Base-by-base conservation (phyloP, 2,888 invertebrate genomes). In the Eilema sororculum region DNA sequence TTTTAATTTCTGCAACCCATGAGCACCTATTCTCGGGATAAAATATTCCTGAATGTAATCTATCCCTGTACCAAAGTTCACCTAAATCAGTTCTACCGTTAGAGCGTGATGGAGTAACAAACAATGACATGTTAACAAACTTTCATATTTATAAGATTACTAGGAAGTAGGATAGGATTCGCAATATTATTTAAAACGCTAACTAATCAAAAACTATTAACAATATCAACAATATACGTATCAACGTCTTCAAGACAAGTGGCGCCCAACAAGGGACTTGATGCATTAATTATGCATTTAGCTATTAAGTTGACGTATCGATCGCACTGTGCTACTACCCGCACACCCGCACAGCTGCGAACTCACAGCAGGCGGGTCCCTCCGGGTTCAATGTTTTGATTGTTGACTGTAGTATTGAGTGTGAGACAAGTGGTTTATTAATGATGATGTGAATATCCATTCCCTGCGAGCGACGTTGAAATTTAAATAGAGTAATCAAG, bases 231-330 rank as follows among this genome's bases (percentile, higher is more conserved):
- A 60, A 22, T 22, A 62, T 22, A 4, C n/a, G 30, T 33, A 60
- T 4, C 28, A 22, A 60, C 33, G 20, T 25, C n/a, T n/a, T 62
- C 25, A 46, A 58, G 24, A 33, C 1, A 30, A 10, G 8, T 71
- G 78, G 72, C 80, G 75, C 78, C 78, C 80, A 78, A 71, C 78
- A 61, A 64, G 79, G 71, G 61, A 61, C 66, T 66, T 12, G 2
- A n/a, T 65, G 37, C 61, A 8, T 20, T 65, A 37, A 52, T 41
- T 67, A 69, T 57, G 52, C 64, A 63, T 22, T 46, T 63, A 56
- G 46, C 28, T 52, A 56, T 65, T 25, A 59, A 71, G 62, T 41
- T 67, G 67, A 68, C 46, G 60, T 69, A 71, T 63, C 78, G 78
- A 76, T 80, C 76, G 71, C 71, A 13, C 46, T 64, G 72, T 65